phyloP scores from a whole-genome alignment of 2,888 invertebrate genomes.

The Synergus gifuensis region DNA sequence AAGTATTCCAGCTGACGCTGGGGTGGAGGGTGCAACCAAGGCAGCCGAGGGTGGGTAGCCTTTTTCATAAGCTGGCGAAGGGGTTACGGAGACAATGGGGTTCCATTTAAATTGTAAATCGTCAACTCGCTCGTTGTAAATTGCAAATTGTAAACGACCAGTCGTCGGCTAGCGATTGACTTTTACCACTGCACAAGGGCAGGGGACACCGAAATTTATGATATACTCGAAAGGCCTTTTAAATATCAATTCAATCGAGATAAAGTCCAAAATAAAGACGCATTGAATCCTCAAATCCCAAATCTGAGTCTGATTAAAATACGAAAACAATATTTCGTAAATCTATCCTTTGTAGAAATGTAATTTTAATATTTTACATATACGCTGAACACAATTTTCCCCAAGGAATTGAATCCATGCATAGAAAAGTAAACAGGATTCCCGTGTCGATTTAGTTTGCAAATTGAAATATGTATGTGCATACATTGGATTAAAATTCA shows the following conservation, averaged over 20 bases:
- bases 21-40: slow-evolving; percentile 47
- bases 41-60: slow-evolving; percentile 44
- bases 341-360: not conserved
- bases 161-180: slow-evolving; percentile 43
- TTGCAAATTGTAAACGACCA: slow-evolving; percentile 66
- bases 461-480: slow-evolving; percentile 50
- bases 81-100: slow-evolving; percentile 68
- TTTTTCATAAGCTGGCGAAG: slow-evolving; percentile 67
- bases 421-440: slow-evolving; percentile 60
- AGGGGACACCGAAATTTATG: not conserved
- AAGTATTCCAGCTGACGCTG: slow-evolving; percentile 71
- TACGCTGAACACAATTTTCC: slow-evolving; percentile 25
- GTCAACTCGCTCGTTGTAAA: slow-evolving; percentile 60
- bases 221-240: not conserved
- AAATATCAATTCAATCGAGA: not conserved
- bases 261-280: not conserved
- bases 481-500: slow-evolving; percentile 64
- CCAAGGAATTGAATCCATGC: slow-evolving; percentile 53
- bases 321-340: too few species aligned
- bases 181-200: not conserved
- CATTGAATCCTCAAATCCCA: not conserved
- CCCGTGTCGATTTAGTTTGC: slow-evolving; percentile 53
- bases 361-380: not conserved
- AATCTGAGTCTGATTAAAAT: too few species aligned
- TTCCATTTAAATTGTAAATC: slow-evolving; percentile 74